phyloP scores from a whole-genome alignment of 2,888 invertebrate species.

The Aporophyla lueneburgensis region DNA sequence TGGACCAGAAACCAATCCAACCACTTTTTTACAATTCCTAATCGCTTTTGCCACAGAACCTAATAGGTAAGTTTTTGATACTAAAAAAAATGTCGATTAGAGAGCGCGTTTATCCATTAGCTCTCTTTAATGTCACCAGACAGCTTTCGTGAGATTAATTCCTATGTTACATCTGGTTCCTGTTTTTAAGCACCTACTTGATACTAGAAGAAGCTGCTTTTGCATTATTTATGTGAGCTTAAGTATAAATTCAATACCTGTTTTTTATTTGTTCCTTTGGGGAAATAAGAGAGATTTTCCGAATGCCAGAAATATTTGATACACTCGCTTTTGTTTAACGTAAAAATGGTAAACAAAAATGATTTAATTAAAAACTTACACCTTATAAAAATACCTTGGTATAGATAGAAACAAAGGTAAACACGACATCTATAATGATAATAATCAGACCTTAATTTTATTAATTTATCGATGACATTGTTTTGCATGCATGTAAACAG shows the following conservation, averaged over 20 bases:
- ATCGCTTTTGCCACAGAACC: conserved; percentile 9
- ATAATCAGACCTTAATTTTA: conserved; percentile 16
- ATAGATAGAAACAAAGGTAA: neutral
- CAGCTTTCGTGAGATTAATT: conserved; percentile 41
- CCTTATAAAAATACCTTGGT: neutral
- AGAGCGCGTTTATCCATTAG: conserved; percentile 36
- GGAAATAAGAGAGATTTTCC: neutral
- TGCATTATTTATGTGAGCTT: neutral
- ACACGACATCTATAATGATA: conserved; percentile 24
- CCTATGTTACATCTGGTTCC: conserved; percentile 9
- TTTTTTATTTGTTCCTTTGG: neutral
- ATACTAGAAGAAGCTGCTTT: neutral
- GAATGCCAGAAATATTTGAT: neutral
- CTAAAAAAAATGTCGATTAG: conserved; percentile 2
- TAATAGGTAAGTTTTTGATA: neutral
- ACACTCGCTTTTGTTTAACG: neutral
- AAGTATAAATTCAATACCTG: neutral
- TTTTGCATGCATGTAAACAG: neutral
- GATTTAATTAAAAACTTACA: neutral
- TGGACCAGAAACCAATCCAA: conserved; percentile 6
- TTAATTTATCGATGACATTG: conserved; percentile 17
- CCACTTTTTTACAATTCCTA: conserved; percentile 9
- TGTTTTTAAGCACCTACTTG: conserved; percentile 17
- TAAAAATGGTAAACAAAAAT: neutral
- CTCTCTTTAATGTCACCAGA: conserved; percentile 22